Conservation (phyloP, 1,140 invertebrate genomes). For the Melipona quadrifasciata region DNA sequence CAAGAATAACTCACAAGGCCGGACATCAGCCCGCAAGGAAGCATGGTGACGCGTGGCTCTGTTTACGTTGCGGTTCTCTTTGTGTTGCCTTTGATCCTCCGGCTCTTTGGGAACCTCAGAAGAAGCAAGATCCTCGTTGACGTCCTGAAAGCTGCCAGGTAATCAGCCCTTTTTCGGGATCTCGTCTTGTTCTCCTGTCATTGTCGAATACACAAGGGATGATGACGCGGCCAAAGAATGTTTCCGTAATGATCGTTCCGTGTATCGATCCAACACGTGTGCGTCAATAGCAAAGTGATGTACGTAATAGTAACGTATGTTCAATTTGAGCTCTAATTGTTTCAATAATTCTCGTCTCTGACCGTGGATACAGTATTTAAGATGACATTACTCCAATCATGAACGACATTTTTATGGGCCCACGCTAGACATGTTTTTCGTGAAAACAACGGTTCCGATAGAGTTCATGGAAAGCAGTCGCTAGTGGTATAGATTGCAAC, state of each 20-base stretch:
- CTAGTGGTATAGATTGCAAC: too few species aligned
- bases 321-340: neutral
- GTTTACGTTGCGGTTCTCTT: constrained; percentile 62
- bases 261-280: neutral
- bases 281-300: neutral
- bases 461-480: too few species aligned
- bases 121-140: constrained; percentile 42
- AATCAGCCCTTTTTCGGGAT: neutral
- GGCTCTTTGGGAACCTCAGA: constrained; percentile 50
- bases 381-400: too few species aligned
- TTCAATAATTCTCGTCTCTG: too few species aligned
- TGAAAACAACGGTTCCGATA: too few species aligned
- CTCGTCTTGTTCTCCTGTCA: neutral
- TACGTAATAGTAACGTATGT: neutral
- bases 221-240: neutral
- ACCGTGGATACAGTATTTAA: too few species aligned
- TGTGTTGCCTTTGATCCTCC: constrained; percentile 60
- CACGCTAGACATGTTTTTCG: too few species aligned
- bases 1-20: constrained; percentile 61
- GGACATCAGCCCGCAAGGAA: constrained; percentile 27
- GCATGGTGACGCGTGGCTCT: constrained; percentile 58
- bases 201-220: neutral
- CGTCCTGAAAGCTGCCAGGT: constrained; percentile 59
- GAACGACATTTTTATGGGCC: too few species aligned
- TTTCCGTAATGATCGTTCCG: neutral